phyloP scores from a whole-genome alignment of 2,797 vertebrate species.

The Saxicola maurus region DNA sequence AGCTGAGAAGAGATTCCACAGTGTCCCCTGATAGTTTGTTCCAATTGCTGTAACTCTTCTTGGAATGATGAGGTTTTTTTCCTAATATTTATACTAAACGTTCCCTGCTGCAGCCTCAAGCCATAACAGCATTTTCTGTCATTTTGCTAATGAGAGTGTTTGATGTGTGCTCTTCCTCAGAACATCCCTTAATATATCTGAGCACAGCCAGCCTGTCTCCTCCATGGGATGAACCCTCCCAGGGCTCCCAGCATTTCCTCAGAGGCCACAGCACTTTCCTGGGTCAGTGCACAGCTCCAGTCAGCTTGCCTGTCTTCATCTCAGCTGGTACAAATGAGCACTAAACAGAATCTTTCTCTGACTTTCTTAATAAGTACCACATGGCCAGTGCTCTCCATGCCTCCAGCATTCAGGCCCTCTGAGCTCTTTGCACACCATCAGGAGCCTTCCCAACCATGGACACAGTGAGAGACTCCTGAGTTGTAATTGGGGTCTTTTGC shows the following conservation, averaged over 20 bases:
- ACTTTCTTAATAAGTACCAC: neutral
- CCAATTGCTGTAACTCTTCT: slow-evolving; percentile 50
- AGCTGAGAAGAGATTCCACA: slow-evolving; percentile 40
- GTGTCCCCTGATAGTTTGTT: slow-evolving; percentile 44
- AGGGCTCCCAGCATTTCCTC: slow-evolving; percentile 4
- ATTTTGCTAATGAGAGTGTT: slow-evolving; percentile 27
- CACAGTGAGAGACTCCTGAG: neutral
- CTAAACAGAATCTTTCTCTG: slow-evolving; percentile 1
- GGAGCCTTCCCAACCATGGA: neutral
- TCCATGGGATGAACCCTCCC: neutral
- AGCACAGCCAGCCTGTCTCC: slow-evolving; percentile 45
- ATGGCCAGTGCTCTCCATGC: neutral
- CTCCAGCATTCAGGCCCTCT: neutral
- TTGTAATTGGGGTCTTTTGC: neutral
- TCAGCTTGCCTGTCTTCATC: slow-evolving; percentile 28
- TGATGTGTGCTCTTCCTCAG: slow-evolving; percentile 20
- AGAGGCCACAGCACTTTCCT: neutral
- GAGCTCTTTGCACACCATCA: neutral
- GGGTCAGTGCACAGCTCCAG: slow-evolving; percentile 1
- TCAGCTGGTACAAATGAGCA: slow-evolving; percentile 23
- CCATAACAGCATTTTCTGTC: slow-evolving; percentile 54
- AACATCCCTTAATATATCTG: slow-evolving; percentile 3
- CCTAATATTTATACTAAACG: slow-evolving; percentile 54
- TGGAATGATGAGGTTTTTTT: slow-evolving; percentile 46
- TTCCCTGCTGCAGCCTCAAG: slow-evolving; percentile 54